Conservation (phyloP, 2,113 vertebrate species). For the Sebastes fasciatus region DNA sequence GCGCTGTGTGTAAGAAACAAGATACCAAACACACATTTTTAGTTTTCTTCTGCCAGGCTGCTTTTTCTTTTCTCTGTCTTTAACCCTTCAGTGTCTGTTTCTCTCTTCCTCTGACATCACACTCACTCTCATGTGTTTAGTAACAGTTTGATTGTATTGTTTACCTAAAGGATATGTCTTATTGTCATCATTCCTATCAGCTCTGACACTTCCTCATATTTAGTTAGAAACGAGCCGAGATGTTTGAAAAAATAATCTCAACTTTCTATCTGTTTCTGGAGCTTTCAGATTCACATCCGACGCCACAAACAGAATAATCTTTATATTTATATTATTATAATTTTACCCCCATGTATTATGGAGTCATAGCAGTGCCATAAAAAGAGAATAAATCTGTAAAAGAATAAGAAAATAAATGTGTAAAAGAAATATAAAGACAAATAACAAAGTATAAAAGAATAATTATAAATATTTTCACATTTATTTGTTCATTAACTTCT, state of each 20-base stretch:
- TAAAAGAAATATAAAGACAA: no score
- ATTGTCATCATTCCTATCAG: background rate
- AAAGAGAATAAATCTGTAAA: no score
- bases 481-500: no score
- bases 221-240: background rate
- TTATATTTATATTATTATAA: no score
- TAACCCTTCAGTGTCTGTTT: slow-evolving; percentile 1
- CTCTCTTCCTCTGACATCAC: background rate
- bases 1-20: slow-evolving; percentile 70
- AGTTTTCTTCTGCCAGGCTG: slow-evolving; percentile 41
- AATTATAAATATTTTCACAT: no score
- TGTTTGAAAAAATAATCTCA: background rate
- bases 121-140: background rate
- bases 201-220: background rate
- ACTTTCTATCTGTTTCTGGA: background rate
- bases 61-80: slow-evolving; percentile 10
- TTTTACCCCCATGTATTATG: no score
- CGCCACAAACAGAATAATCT: background rate
- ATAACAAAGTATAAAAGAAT: no score
- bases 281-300: background rate
- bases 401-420: no score
- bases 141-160: background rate
- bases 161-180: background rate
- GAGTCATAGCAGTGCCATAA: no score
- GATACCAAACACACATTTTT: slow-evolving; percentile 73